A percentile compares a stretch with the other conserved stretches of the same genome.
Evolutionary conservation across 2,113 vertebrate genomes (phyloP).

Genomic region (Prunella fulvescens): DNA sequence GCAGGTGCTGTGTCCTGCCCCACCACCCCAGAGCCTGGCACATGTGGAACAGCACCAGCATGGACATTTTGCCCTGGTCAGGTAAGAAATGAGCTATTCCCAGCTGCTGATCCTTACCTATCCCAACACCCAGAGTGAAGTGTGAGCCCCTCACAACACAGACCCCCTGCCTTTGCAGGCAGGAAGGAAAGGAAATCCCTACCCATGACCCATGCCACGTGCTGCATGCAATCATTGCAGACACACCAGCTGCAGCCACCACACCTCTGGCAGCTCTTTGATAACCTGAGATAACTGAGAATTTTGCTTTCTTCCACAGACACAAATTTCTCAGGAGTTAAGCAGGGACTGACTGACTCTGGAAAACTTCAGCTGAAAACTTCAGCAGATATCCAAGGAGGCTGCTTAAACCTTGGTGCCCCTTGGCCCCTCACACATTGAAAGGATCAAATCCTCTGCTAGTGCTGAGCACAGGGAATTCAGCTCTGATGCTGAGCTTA

Average conservation of each 20-base stretch:
- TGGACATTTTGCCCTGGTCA: not conserved
- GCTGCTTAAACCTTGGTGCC: not conserved
- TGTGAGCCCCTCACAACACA: not conserved
- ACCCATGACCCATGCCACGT: accelerated
- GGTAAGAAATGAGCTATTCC: accelerated
- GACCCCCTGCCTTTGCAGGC: not conserved
- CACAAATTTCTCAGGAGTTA: not conserved
- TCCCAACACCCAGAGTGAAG: accelerated
- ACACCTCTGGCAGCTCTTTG: accelerated
- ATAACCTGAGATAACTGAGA: not conserved
- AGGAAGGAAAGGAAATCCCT: not conserved
- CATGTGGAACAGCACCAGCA: not conserved
- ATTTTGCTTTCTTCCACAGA: not conserved
- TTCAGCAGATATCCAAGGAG: not conserved
- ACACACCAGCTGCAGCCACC: not conserved
- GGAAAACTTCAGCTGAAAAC: not conserved
- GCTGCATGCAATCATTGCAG: accelerated
- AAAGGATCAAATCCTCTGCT: not conserved
- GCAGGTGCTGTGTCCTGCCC: not conserved
- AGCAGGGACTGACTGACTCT: not conserved
- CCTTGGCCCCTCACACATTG: accelerated
- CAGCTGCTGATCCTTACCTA: not conserved
- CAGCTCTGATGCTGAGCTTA: conserved; percentile 26
- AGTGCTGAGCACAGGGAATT: conserved; percentile 32
- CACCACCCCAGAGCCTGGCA: not conserved